Evolutionary conservation across 1,140 invertebrate genomes (phyloP), one percentile per base, ranked within the genome.

Genomic region (Drosophila burlai): DNA sequence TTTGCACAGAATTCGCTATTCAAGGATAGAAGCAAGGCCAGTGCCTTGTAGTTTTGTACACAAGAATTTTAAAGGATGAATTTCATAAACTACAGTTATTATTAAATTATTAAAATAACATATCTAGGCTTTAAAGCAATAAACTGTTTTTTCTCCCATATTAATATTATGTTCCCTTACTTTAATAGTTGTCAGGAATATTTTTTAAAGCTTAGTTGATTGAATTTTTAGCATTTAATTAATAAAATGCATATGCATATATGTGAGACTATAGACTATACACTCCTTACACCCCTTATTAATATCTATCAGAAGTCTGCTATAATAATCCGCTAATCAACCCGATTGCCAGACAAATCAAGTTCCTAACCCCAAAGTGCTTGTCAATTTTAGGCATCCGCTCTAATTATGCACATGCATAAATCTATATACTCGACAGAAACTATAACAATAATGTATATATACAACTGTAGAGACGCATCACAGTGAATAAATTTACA

Each of bases 401-500:
- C 18, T 24, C 18, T 40, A 69, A 55, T 57, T 69, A 71, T 38
- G 24, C 42, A n/a, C 6, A 54, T 46, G 59, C 36, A 64, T 55
- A 64, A 15, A 29, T 38, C 4, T 42, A 59, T 24, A 31, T 64
- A 21, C 18, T 8, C 50, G 1, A 24, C 50, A 21, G 65, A 55
- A 71, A 40, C 57, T 59, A 38, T 34, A 57, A 46, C 18, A 59
- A 15, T 26, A 42, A 64, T 46, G 49, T 26, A 42, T 29, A 36
- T 40, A 36, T 40, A 15, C 60, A 10, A 31, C 60, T 38, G 31
- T 29, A 29, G 5, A 26, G n/a, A 45, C 6, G 31, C 50, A 42
- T 34, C 50, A 38, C 15, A 80, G 62, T 83, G 82, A 77, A 90
- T 85, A 73, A 66, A 90, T 81, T 81, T 89, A 69, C 82, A 89